phyloP scores from a whole-genome alignment of 2,113 vertebrate genomes.

The Eclectus roratus region DNA sequence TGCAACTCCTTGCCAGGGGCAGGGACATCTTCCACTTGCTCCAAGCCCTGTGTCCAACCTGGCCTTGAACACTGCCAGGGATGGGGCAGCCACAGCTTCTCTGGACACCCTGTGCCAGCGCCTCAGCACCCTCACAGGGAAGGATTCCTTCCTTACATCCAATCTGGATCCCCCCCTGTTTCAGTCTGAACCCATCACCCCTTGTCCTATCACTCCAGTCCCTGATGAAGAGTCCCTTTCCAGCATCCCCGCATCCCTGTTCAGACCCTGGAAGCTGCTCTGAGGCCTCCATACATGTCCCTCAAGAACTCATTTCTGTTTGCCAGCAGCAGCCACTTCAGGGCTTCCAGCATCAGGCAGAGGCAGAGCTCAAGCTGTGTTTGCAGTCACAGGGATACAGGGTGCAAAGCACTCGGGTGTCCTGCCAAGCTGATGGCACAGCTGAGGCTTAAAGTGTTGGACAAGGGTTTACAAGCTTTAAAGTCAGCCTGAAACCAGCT shows the following conservation, averaged over 20 bases:
- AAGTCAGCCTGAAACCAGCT: neutral
- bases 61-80: too few relatives aligned
- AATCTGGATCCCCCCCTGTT: neutral
- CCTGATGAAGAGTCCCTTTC: neutral
- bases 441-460: neutral
- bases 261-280: neutral
- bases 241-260: neutral
- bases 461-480: neutral
- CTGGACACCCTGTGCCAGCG: neutral
- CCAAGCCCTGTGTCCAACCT: neutral
- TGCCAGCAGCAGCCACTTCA: neutral
- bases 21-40: neutral
- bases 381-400: neutral
- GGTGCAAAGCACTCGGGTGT: neutral
- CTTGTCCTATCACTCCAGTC: neutral
- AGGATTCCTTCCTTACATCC: neutral
- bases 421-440: neutral
- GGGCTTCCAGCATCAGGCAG: neutral
- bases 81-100: neutral
- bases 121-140: neutral
- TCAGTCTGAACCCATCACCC: neutral
- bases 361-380: neutral
- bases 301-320: neutral
- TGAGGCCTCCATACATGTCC: neutral
- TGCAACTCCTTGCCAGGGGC: neutral